phyloP scores from a whole-genome alignment of 2,113 vertebrate species.

The Perca fluviatilis region DNA sequence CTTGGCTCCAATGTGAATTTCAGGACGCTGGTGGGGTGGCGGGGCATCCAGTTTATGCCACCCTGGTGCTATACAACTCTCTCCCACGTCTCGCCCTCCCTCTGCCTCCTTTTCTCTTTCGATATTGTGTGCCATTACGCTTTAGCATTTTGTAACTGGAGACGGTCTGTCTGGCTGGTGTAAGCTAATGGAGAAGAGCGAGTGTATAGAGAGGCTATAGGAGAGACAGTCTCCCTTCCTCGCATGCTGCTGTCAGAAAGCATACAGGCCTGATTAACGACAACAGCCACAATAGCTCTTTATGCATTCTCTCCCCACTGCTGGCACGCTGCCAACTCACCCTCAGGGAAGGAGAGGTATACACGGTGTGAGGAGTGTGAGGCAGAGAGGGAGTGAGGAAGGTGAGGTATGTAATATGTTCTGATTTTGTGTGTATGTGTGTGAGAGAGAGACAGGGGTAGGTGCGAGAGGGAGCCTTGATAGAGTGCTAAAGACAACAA shows the following conservation, averaged over 20 bases:
- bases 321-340: constrained; percentile 80
- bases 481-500: constrained; percentile 72
- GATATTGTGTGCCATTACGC: constrained; percentile 78
- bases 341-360: constrained; percentile 73
- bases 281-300: constrained; percentile 84
- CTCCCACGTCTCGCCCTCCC: constrained; percentile 55
- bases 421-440: constrained; percentile 48
- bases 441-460: constrained; percentile 17
- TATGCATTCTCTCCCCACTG: constrained; percentile 77
- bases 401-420: constrained; percentile 71
- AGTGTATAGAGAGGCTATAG: constrained; percentile 68
- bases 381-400: constrained; percentile 40
- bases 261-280: constrained; percentile 85
- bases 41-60: constrained; percentile 57
- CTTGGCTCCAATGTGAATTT: constrained; percentile 34
- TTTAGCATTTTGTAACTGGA: constrained; percentile 72
- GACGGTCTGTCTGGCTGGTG: constrained; percentile 77
- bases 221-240: constrained; percentile 79
- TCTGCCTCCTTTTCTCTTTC: constrained; percentile 53
- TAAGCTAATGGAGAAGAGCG: constrained; percentile 75
- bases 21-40: constrained; percentile 20
- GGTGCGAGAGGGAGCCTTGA: constrained; percentile 48
- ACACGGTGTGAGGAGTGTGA: constrained; percentile 41
- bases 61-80: constrained; percentile 62
- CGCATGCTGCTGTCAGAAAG: constrained; percentile 82